Evolutionary conservation across 30 jellyfish, hydroid and myxozoan genomes (phyloP).

Genomic region (Chrysaora quinquecirrha): DNA sequence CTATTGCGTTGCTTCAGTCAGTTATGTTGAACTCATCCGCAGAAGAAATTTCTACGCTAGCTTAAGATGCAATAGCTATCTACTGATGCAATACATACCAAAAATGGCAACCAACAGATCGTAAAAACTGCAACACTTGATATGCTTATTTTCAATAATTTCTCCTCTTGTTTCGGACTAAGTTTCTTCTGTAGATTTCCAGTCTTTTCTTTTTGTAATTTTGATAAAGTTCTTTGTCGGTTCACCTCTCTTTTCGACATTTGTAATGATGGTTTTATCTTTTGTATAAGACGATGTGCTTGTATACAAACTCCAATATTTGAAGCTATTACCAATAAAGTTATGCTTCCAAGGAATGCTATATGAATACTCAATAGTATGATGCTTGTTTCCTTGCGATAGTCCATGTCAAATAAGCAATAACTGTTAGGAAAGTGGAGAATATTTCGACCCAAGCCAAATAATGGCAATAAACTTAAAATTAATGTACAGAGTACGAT

Average conservation of each 20-base stretch:
- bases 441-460: slow-evolving; percentile 74
- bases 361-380: slow-evolving; percentile 32
- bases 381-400: neutral
- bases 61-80: too few species aligned
- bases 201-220: neutral
- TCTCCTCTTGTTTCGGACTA: slow-evolving; percentile 62
- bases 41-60: too few species aligned
- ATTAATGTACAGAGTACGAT: neutral
- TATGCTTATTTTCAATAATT: slow-evolving; percentile 52
- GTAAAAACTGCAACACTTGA: slow-evolving; percentile 24
- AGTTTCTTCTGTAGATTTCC: slow-evolving; percentile 15
- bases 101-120: slow-evolving; percentile 64
- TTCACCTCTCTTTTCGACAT: slow-evolving; percentile 58
- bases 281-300: slow-evolving; percentile 50
- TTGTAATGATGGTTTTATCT: slow-evolving; percentile 42
- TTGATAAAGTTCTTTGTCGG: neutral
- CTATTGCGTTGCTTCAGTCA: too few species aligned
- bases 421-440: slow-evolving; percentile 88
- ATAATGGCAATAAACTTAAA: slow-evolving; percentile 46
- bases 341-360: slow-evolving; percentile 18
- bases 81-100: slow-evolving; percentile 38
- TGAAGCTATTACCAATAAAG: slow-evolving; percentile 24
- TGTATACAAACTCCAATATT: slow-evolving; percentile 67
- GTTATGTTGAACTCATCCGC: too few species aligned
- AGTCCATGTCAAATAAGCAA: slow-evolving; percentile 64